Evolutionary conservation across 1,140 invertebrate species (phyloP).

Genomic region (Neodiprion pinetum): DNA sequence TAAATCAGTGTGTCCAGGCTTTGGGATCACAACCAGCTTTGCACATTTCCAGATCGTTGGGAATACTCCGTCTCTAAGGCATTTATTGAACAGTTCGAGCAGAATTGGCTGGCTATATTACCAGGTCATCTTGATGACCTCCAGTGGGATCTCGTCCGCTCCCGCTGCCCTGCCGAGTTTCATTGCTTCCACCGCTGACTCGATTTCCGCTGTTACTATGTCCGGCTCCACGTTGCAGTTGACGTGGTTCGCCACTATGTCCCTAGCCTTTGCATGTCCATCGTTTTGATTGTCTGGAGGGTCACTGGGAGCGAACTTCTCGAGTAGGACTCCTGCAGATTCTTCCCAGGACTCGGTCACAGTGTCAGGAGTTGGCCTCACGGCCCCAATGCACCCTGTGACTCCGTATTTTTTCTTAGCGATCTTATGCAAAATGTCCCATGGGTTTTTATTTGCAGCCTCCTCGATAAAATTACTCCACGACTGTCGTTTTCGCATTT

Average conservation of each 20-base stretch:
- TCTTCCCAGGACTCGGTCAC: background rate
- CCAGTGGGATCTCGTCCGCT: constrained; percentile 12
- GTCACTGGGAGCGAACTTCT: too few relatives aligned
- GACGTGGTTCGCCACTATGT: constrained; percentile 9
- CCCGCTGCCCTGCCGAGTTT: constrained; percentile 10
- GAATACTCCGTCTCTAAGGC: constrained; percentile 12
- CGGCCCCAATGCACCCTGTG: background rate
- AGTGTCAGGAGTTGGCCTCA: background rate
- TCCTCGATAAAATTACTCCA: too few relatives aligned
- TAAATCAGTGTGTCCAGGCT: constrained; percentile 16
- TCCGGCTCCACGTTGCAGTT: constrained; percentile 3
- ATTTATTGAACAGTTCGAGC: constrained; percentile 16
- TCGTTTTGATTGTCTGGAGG: too few relatives aligned
- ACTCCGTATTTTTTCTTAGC: too few relatives aligned
- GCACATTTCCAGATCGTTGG: constrained; percentile 1
- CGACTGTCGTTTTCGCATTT: too few relatives aligned
- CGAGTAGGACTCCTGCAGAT: background rate
- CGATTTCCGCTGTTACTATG: background rate
- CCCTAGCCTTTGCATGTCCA: background rate
- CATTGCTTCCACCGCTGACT: background rate
- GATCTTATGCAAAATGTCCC: too few relatives aligned
- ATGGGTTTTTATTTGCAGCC: too few relatives aligned
- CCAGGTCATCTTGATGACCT: constrained; percentile 3
- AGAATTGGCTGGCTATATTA: constrained; percentile 29
- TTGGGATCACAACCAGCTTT: constrained; percentile 34